Conservation (phyloP, 2,888 invertebrate genomes). For the Baccha elongata region DNA sequence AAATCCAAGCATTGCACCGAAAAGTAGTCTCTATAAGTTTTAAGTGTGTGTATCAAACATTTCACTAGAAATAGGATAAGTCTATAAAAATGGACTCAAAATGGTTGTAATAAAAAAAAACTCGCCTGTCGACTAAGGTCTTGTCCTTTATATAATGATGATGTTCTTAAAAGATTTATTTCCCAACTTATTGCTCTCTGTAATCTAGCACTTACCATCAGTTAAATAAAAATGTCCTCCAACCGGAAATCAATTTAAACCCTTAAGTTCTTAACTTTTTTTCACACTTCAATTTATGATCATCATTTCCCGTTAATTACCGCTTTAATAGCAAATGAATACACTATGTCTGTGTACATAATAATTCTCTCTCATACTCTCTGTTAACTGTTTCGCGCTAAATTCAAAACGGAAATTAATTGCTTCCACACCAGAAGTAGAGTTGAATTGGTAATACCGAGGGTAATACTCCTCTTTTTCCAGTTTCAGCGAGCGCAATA, state of each 20-base stretch:
- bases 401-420: constrained; percentile 66
- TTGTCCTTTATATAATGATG: background rate
- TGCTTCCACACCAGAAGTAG: constrained; percentile 42
- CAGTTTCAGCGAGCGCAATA: background rate
- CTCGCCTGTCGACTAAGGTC: no score
- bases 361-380: no score
- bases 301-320: constrained; percentile 59
- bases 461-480: background rate
- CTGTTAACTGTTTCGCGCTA: constrained; percentile 23
- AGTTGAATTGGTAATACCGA: no score
- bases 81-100: no score
- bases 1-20: no score
- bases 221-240: background rate
- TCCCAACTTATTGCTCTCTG: background rate
- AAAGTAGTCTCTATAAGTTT: no score
- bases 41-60: no score
- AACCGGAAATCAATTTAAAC: constrained; percentile 15
- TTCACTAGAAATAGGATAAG: no score
- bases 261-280: background rate
- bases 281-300: constrained; percentile 35
- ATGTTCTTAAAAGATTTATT: background rate
- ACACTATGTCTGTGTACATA: constrained; percentile 18
- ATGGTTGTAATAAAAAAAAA: no score
- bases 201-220: background rate
- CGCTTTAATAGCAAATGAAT: constrained; percentile 50